phyloP scores from a whole-genome alignment of 2,888 invertebrate species.

The Apamea crenata region DNA sequence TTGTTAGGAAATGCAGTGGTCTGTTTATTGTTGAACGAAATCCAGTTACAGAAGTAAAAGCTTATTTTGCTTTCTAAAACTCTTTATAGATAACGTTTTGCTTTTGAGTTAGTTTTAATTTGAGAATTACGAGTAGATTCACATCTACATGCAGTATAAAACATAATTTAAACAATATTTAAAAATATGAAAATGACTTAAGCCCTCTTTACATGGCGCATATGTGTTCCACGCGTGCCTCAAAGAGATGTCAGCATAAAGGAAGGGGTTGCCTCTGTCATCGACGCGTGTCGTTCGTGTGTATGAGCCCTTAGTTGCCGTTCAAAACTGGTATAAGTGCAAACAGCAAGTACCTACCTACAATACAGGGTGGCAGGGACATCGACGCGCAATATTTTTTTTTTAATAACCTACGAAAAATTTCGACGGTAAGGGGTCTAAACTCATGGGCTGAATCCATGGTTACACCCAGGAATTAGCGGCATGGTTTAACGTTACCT shows the following conservation, averaged over 20 bases:
- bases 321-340: not conserved
- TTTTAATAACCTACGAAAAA: too few relatives aligned
- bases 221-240: too few relatives aligned
- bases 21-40: slow-evolving; percentile 1
- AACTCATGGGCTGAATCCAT: too few relatives aligned
- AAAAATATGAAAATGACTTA: not conserved
- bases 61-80: not conserved
- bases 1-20: slow-evolving; percentile 18
- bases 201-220: not conserved
- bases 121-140: not conserved
- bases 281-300: too few relatives aligned
- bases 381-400: too few relatives aligned
- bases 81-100: not conserved
- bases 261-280: too few relatives aligned
- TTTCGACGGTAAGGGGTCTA: too few relatives aligned
- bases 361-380: too few relatives aligned
- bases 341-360: not conserved
- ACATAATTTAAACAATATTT: not conserved
- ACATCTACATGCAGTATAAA: not conserved
- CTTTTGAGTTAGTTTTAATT: not conserved
- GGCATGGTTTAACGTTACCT: too few relatives aligned
- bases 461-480: too few relatives aligned
- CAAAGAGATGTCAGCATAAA: too few relatives aligned
- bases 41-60: not conserved
- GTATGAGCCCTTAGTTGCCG: not conserved